phyloP scores from a whole-genome alignment of 2,888 invertebrate species.

The Hydraecia micacea region DNA sequence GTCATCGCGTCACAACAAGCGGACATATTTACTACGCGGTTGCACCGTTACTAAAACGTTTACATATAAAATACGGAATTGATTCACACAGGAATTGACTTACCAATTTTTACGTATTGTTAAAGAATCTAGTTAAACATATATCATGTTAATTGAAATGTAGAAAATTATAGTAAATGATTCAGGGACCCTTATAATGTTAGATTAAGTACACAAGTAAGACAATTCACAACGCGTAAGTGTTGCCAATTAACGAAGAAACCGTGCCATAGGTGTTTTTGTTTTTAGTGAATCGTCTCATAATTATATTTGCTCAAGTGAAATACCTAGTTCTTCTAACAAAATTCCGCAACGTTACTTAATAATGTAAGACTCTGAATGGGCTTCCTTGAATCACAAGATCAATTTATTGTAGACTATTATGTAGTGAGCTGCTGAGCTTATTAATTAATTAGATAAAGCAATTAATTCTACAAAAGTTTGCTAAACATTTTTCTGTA shows the following conservation, averaged over 20 bases:
- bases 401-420: constrained; percentile 74
- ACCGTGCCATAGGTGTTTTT: constrained; percentile 87
- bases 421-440: constrained; percentile 66
- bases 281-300: constrained; percentile 77
- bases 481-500: constrained; percentile 42
- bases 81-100: constrained; percentile 66
- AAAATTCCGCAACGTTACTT: constrained; percentile 74
- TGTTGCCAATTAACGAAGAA: constrained; percentile 82
- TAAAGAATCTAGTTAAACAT: constrained; percentile 65
- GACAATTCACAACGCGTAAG: constrained; percentile 65
- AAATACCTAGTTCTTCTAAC: constrained; percentile 68
- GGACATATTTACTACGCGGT: constrained; percentile 29
- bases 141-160: constrained; percentile 63
- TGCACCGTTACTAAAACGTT: constrained; percentile 54
- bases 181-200: constrained; percentile 71
- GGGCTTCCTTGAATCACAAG: constrained; percentile 83
- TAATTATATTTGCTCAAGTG: constrained; percentile 83
- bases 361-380: constrained; percentile 76
- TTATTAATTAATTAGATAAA: constrained; percentile 63
- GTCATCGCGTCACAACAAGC: constrained; percentile 33
- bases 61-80: constrained; percentile 61
- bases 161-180: constrained; percentile 66
- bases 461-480: constrained; percentile 43
- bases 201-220: constrained; percentile 73
- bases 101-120: constrained; percentile 61